phyloP scores from a whole-genome alignment of 2,113 vertebrate genomes.

The Antidorcas marsupialis region DNA sequence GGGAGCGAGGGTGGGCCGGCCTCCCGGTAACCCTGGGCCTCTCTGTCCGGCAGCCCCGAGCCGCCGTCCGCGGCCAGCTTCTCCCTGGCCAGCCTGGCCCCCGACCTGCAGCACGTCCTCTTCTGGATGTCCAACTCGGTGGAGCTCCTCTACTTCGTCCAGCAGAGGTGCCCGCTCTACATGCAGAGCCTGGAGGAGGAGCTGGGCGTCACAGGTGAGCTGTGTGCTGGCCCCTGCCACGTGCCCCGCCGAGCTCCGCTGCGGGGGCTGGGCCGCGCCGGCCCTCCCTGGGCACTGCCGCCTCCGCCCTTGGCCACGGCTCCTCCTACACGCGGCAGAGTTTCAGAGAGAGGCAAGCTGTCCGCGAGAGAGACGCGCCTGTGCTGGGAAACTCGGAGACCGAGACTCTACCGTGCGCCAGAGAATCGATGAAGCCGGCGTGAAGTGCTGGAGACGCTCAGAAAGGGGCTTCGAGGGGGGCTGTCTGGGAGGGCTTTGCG shows the following conservation, averaged over 20 bases:
- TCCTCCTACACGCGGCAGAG: fast-evolving
- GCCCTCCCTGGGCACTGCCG: fast-evolving
- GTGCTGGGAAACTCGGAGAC: background rate
- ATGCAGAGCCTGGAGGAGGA: conserved; percentile 92
- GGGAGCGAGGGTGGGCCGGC: fast-evolving
- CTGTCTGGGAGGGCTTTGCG: fast-evolving
- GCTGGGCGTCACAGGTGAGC: conserved; percentile 84
- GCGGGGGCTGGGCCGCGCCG: fast-evolving
- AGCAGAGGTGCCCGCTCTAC: conserved; percentile 92
- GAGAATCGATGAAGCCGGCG: too few species aligned
- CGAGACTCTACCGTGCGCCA: fast-evolving
- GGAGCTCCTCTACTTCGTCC: conserved; percentile 94
- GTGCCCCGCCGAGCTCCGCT: fast-evolving
- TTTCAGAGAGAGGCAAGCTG: fast-evolving
- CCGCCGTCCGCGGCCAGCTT: conserved; percentile 85
- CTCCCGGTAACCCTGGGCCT: background rate
- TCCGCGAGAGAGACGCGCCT: fast-evolving
- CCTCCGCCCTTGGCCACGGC: fast-evolving
- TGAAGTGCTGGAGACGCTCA: fast-evolving
- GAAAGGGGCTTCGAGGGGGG: fast-evolving
- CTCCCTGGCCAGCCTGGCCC: conserved; percentile 88
- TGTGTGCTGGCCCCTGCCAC: background rate
- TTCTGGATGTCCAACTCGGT: conserved; percentile 99
- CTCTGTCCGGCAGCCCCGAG: conserved; percentile 85
- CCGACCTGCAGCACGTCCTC: conserved; percentile 92